A percentile compares a stretch with the other conserved stretches of the same genome.
These are phyloP conservation scores for Microtus ochrogaster DNA, from an alignment of 2,113 vertebrate genomes.

Conservation along the genomic window DNA sequence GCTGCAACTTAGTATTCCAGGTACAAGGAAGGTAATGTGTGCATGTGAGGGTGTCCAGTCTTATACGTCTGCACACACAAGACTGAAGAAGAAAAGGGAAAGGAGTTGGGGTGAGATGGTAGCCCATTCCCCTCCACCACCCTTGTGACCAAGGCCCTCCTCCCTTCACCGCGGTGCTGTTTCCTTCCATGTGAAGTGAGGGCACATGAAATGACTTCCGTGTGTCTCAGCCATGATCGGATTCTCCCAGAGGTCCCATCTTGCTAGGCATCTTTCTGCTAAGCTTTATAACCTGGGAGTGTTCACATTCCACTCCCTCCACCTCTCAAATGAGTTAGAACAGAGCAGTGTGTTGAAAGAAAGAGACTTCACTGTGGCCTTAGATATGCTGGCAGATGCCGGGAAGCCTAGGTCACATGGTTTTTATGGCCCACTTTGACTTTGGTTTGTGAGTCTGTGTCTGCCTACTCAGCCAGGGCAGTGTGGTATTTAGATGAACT, in stretches of 20 bases:
- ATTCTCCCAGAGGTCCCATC: neutral
- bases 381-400: neutral
- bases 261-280: neutral
- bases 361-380: neutral
- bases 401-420: neutral
- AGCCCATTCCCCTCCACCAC: neutral
- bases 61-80: neutral
- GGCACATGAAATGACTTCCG: neutral
- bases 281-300: neutral
- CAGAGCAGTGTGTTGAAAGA: neutral
- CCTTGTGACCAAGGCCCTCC: neutral
- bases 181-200: slow-evolving; percentile 30
- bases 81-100: neutral
- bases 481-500: neutral
- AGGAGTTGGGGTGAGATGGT: neutral
- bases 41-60: neutral
- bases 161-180: neutral
- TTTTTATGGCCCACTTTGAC: slow-evolving; percentile 1
- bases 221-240: neutral
- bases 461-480: neutral
- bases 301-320: neutral
- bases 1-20: slow-evolving; percentile 96
- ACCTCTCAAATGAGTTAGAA: neutral
- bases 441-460: slow-evolving; percentile 35
- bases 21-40: slow-evolving; percentile 94